A percentile compares a stretch with the other conserved stretches of the same genome.
Evolutionary conservation across 1,140 invertebrate species (phyloP).

Genomic region (Drosophila ficusphila): DNA sequence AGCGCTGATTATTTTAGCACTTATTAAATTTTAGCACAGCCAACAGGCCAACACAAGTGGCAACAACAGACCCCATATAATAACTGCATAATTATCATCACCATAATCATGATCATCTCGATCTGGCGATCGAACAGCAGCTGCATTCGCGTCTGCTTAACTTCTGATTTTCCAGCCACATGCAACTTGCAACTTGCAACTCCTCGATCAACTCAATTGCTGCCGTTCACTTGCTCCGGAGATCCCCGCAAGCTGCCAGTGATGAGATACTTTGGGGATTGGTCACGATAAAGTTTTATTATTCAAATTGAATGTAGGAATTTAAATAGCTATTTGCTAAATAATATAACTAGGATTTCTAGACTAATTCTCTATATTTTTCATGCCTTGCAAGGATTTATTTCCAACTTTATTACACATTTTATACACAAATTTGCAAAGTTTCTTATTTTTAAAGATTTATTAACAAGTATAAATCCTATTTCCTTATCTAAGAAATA

Average conservation of each 20-base stretch:
- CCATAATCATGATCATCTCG: constrained; percentile 49
- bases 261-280: constrained; percentile 10
- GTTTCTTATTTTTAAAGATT: too few relatives aligned
- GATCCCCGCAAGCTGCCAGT: constrained; percentile 11
- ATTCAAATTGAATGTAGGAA: too few relatives aligned
- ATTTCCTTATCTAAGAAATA: too few relatives aligned
- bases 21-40: constrained; percentile 78
- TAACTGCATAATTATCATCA: constrained; percentile 37
- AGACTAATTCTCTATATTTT: too few relatives aligned
- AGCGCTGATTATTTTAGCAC: constrained; percentile 77
- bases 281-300: not conserved
- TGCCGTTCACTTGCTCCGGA: constrained; percentile 23
- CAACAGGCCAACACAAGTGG: constrained; percentile 13
- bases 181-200: constrained; percentile 19
- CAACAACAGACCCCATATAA: constrained; percentile 26
- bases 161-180: constrained; percentile 52
- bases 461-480: too few relatives aligned
- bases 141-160: constrained; percentile 31
- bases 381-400: too few relatives aligned
- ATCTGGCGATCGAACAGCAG: constrained; percentile 53
- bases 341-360: too few relatives aligned
- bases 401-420: too few relatives aligned
- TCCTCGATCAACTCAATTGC: constrained; percentile 58
- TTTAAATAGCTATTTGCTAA: too few relatives aligned
- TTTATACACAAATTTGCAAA: too few relatives aligned